These are phyloP conservation scores for Metalampra italica DNA, from an alignment of 2,888 invertebrate genomes.

Conservation along the genomic window DNA sequence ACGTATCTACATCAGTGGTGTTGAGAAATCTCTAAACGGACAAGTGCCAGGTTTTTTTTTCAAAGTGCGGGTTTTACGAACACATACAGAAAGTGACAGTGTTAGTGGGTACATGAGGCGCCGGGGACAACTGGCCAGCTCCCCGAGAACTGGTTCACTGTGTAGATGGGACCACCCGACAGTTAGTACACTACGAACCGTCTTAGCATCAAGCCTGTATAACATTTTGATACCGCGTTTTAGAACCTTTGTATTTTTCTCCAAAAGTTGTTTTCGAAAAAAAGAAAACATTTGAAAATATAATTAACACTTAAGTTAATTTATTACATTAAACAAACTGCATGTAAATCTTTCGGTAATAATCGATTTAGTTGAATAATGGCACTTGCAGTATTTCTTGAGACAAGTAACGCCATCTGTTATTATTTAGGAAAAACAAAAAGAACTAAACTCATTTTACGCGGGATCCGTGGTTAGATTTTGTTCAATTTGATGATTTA, in stretches of 20 bases:
- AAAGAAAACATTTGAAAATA: background rate
- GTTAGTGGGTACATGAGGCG: conserved; percentile 43
- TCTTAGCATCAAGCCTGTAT: background rate
- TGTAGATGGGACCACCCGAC: conserved; percentile 58
- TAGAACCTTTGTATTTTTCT: conserved; percentile 17
- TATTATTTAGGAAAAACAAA: background rate
- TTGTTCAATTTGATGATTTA: too few relatives aligned
- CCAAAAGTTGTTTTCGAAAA: background rate
- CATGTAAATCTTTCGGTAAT: background rate
- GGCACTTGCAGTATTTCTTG: background rate
- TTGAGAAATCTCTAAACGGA: conserved; percentile 71
- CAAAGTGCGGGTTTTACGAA: conserved; percentile 44
- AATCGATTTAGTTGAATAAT: background rate
- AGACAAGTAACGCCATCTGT: conserved; percentile 6
- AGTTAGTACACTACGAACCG: conserved; percentile 4
- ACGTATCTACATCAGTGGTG: conserved; percentile 63
- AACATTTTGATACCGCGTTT: conserved; percentile 45
- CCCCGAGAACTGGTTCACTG: conserved; percentile 57
- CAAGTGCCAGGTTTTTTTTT: conserved; percentile 63
- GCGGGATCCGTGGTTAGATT: background rate
- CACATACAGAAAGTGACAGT: conserved; percentile 52
- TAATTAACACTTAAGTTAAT: background rate
- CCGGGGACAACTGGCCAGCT: conserved; percentile 50
- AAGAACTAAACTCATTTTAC: background rate
- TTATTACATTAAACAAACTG: background rate